These are phyloP conservation scores for Verasper variegatus DNA, from an alignment of 2,113 vertebrate genomes.

Conservation along the genomic window DNA sequence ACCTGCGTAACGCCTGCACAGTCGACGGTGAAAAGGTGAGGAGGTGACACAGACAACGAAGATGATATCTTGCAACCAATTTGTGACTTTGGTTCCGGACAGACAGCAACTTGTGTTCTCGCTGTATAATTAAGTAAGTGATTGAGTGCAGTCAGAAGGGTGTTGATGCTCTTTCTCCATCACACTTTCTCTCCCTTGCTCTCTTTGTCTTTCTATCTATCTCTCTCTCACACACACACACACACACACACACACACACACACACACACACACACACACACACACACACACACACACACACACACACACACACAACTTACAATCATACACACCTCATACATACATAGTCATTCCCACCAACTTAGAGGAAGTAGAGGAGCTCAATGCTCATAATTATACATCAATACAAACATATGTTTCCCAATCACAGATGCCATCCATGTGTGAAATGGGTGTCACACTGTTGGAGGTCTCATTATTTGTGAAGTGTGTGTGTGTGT, in stretches of 20 bases:
- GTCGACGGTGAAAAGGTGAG: constrained; percentile 11
- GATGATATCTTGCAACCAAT: constrained; percentile 71
- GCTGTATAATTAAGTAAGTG: constrained; percentile 80
- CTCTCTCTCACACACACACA: constrained; percentile 12
- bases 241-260: constrained; percentile 28
- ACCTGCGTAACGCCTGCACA: constrained; percentile 64
- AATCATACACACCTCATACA: constrained; percentile 37
- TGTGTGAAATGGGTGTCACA: constrained; percentile 85
- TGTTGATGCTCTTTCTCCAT: constrained; percentile 67
- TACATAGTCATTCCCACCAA: constrained; percentile 67
- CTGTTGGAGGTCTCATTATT: constrained; percentile 76
- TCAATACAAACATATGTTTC: constrained; percentile 82
- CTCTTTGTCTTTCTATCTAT: constrained; percentile 53
- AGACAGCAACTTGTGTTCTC: constrained; percentile 75
- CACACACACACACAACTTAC: constrained; percentile 41
- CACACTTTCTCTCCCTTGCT: constrained; percentile 43
- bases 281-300: constrained; percentile 38
- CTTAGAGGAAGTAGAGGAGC: constrained; percentile 71
- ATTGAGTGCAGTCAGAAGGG: constrained; percentile 71
- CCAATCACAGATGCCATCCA: constrained; percentile 80
- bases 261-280: constrained; percentile 33
- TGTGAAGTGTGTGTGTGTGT: constrained; percentile 25
- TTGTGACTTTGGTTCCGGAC: constrained; percentile 59
- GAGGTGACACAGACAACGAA: constrained; percentile 54
- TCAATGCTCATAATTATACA: constrained; percentile 81